phyloP scores from a whole-genome alignment of 1,140 invertebrate species.

The Cydia amplana region DNA sequence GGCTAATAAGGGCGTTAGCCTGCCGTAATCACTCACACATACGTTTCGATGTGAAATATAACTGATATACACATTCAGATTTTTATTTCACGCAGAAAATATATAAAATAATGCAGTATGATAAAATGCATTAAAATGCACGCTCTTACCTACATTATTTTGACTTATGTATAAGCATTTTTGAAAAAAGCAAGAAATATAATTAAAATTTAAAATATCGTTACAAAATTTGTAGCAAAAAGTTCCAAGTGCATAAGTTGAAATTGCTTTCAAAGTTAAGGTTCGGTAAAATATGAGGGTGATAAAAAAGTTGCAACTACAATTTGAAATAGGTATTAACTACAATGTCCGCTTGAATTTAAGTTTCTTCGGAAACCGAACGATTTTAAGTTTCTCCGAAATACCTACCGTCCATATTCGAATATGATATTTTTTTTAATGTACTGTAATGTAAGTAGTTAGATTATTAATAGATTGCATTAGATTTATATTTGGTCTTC shows the following conservation, averaged over 20 bases:
- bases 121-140: too few species aligned
- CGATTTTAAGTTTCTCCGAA: background rate
- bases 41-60: background rate
- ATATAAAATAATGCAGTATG: too few species aligned
- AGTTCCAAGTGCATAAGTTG: slow-evolving; percentile 2
- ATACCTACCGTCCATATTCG: background rate
- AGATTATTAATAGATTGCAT: too few species aligned
- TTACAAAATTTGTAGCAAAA: background rate
- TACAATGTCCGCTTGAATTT: background rate
- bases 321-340: background rate
- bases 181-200: background rate
- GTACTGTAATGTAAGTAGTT: too few species aligned
- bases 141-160: too few species aligned
- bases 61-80: too few species aligned
- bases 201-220: slow-evolving; percentile 1
- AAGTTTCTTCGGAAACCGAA: too few species aligned
- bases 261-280: background rate
- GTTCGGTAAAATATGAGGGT: background rate
- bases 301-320: slow-evolving; percentile 2
- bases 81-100: too few species aligned
- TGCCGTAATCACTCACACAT: slow-evolving; percentile 19
- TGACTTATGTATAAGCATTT: too few species aligned
- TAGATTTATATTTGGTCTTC: too few species aligned
- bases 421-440: too few species aligned
- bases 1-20: slow-evolving; percentile 27